phyloP scores from a whole-genome alignment of 2,888 invertebrate genomes.

The Erebia epiphron region DNA sequence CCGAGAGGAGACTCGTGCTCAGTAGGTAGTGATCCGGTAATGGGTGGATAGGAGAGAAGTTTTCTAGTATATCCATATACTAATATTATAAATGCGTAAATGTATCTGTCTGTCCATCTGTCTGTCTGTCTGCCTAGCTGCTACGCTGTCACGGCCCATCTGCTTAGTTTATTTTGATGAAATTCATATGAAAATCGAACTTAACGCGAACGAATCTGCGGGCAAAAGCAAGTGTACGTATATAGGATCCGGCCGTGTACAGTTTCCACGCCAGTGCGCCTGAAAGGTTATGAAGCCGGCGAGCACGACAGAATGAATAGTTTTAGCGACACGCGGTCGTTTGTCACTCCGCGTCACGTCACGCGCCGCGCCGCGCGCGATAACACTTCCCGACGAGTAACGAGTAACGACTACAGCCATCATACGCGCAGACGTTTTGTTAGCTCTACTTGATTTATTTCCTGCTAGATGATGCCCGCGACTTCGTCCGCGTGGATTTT shows the following conservation, averaged over 20 bases:
- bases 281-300: slow-evolving; percentile 37
- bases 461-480: background rate
- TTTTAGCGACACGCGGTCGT: slow-evolving; percentile 36
- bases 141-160: too few species aligned
- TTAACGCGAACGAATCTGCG: background rate
- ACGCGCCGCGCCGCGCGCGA: slow-evolving; percentile 22
- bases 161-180: too few species aligned
- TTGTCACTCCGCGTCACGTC: slow-evolving; percentile 30
- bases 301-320: slow-evolving; percentile 41
- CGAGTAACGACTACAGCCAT: slow-evolving; percentile 8
- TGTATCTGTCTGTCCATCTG: too few species aligned
- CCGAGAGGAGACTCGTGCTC: too few species aligned
- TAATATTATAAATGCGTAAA: too few species aligned
- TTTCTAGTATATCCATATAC: too few species aligned
- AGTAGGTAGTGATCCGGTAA: too few species aligned
- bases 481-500: too few species aligned
- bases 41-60: too few species aligned
- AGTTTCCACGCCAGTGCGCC: slow-evolving; percentile 9
- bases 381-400: slow-evolving; percentile 17
- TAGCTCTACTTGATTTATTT: slow-evolving; percentile 13
- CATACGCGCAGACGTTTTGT: slow-evolving; percentile 4
- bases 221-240: slow-evolving; percentile 1
- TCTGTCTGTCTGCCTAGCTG: too few species aligned
- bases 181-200: too few species aligned
- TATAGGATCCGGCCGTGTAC: background rate